Conservation (phyloP, 2,797 vertebrate genomes). For the Ctenosaura bakeri region DNA sequence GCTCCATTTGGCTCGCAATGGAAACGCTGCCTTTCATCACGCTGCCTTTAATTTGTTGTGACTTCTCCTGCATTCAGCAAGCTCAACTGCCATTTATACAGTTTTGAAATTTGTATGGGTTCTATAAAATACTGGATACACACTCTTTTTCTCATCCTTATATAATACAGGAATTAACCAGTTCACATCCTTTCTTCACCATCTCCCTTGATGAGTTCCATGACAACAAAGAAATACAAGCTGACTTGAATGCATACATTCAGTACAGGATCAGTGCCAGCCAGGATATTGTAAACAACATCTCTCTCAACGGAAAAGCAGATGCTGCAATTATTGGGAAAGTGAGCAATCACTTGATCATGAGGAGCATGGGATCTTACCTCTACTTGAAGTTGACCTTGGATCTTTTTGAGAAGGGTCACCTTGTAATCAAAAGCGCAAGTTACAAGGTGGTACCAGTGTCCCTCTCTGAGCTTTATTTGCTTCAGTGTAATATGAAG, state of each 20-base stretch:
- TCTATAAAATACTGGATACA: constrained; percentile 23
- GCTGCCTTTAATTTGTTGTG: not conserved
- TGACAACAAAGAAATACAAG: constrained; percentile 89
- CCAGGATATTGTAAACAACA: constrained; percentile 94
- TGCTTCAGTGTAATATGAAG: constrained; percentile 98
- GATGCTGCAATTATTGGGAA: constrained; percentile 89
- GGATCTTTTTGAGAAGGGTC: constrained; percentile 95
- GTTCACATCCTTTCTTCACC: constrained; percentile 86
- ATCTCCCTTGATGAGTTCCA: constrained; percentile 92
- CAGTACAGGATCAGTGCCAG: constrained; percentile 92
- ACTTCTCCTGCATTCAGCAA: not conserved
- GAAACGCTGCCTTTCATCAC: not conserved
- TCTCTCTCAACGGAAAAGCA: constrained; percentile 94
- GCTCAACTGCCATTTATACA: not conserved
- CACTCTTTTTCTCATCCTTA: not conserved
- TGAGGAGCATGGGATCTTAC: constrained; percentile 95
- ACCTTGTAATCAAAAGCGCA: constrained; percentile 96
- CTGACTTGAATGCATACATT: constrained; percentile 93
- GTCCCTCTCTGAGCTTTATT: constrained; percentile 94
- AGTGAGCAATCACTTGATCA: constrained; percentile 94
- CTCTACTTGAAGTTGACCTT: constrained; percentile 97
- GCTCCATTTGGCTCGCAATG: not conserved
- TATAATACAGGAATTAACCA: constrained; percentile 87
- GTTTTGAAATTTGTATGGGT: not conserved
- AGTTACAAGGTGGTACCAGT: constrained; percentile 99